Percentiles rank a stretch among this genome's conserved stretches.
Evolutionary conservation across 2,888 invertebrate species (phyloP).

Genomic region (Stenchaetothrips biformis): DNA sequence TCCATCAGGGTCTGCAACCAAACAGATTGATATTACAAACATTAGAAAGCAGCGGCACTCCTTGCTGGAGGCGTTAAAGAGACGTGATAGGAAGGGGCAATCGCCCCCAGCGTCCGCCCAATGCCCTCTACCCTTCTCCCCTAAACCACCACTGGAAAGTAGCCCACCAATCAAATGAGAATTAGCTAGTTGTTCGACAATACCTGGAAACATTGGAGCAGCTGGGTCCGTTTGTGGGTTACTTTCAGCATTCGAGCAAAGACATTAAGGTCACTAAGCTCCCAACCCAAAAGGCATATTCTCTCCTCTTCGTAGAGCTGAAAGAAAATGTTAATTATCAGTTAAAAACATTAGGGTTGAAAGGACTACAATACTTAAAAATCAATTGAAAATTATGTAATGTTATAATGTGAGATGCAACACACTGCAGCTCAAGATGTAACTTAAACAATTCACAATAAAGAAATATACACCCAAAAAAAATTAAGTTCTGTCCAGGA

Average conservation of each 20-base stretch:
- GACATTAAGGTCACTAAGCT: constrained; percentile 63
- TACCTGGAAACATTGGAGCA: constrained; percentile 70
- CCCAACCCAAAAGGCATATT: constrained; percentile 62
- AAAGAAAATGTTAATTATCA: constrained; percentile 43
- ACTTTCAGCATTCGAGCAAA: constrained; percentile 66
- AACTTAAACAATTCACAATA: constrained; percentile 24
- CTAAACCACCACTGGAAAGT: too few species aligned
- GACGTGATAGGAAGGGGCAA: too few species aligned
- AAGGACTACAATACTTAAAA: not conserved
- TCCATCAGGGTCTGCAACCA: constrained; percentile 55
- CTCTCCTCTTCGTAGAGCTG: constrained; percentile 68
- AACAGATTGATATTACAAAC: not conserved
- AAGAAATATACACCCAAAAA: not conserved
- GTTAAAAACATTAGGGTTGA: not conserved
- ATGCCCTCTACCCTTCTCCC: too few species aligned
- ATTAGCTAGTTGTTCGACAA: not conserved
- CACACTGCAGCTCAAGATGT: constrained; percentile 28
- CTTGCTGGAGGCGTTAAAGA: too few species aligned
- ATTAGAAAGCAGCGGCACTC: too few species aligned
- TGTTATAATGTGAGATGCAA: not conserved
- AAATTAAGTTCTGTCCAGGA: not conserved
- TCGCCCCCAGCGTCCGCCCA: too few species aligned
- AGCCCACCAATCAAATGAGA: too few species aligned
- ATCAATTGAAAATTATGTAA: not conserved
- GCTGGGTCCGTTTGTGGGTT: constrained; percentile 59